These are phyloP conservation scores for Torymus auratus DNA, from an alignment of 2,888 invertebrate genomes.

Conservation along the genomic window DNA sequence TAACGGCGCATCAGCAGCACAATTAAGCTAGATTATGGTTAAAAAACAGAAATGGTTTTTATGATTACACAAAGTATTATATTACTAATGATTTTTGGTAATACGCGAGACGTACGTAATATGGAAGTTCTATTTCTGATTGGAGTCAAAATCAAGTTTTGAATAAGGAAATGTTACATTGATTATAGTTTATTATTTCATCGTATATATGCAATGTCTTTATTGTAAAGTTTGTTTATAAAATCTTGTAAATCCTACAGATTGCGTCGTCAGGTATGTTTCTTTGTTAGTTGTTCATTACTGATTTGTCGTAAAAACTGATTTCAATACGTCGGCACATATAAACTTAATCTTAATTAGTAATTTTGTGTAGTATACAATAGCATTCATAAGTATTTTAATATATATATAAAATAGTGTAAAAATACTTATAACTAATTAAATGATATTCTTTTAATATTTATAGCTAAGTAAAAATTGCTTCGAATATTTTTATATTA, in stretches of 20 bases:
- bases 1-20: slow-evolving; percentile 28
- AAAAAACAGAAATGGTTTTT: slow-evolving; percentile 10
- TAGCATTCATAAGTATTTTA: slow-evolving; percentile 49
- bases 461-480: slow-evolving; percentile 5
- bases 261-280: slow-evolving; percentile 36
- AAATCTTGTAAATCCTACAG: slow-evolving; percentile 26
- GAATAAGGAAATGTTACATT: slow-evolving; percentile 30
- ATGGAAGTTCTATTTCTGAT: slow-evolving; percentile 11
- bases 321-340: background rate
- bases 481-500: slow-evolving; percentile 6
- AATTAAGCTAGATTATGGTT: slow-evolving; percentile 7
- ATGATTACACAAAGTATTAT: slow-evolving; percentile 1
- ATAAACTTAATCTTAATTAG: slow-evolving; percentile 27
- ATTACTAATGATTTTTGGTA: slow-evolving; percentile 6
- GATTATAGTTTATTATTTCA: slow-evolving; percentile 33
- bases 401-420: slow-evolving; percentile 13
- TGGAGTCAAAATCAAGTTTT: slow-evolving; percentile 4
- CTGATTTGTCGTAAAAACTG: slow-evolving; percentile 26
- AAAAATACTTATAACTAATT: slow-evolving; percentile 1
- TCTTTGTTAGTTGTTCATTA: slow-evolving; percentile 21
- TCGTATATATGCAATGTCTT: slow-evolving; percentile 19
- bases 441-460: background rate
- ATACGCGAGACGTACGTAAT: slow-evolving; percentile 13
- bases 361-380: slow-evolving; percentile 28
- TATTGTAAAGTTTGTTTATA: slow-evolving; percentile 40